Evolutionary conservation across 2,888 invertebrate species (phyloP), one percentile per base, ranked within the genome.

Genomic region (Scaptomyza flava): DNA sequence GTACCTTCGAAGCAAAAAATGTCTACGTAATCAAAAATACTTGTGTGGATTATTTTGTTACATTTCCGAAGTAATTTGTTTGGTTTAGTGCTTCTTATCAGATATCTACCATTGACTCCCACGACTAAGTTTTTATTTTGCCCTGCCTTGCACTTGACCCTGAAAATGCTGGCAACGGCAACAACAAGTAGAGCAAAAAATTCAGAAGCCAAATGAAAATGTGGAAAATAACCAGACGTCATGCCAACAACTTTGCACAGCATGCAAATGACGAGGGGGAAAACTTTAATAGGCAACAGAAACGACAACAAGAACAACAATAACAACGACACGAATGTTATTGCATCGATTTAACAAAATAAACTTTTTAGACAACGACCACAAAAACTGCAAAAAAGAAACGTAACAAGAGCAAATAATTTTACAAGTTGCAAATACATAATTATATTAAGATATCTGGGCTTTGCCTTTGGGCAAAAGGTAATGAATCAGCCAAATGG

Each of bases 191-290:
- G 34, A 59, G 34, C 57, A 46, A 57, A 59, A 68, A 61, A 42
- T 20, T 23, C n/a, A 36, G 56, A 36, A 38, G 42, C 47, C 42
- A 61, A 72, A 69, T 57, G 30, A 51, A 38, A 42, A 47, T 71
- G 59, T 67, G 86, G 84, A 83, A 87, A 86, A 78, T 81, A 63
- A 68, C 84, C 75, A 71, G 51, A 81, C 75, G 87, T 81, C 84
- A 83, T 78, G 81, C 77, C 64, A 79, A 68, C 45, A 34, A 50
- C 48, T 50, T n/a, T 33, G 36, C 60, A 57, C 74, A 81, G 77
- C 81, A 78, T 82, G 68, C 78, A 62, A 27, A 57, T 60, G 51
- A 12, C 59, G 42, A 41, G 47, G 45, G 36, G 31, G 20, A 14
- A 17, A 7, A 9, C 41, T 17, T 23, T 38, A 36, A 36, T 36